These are phyloP conservation scores for Blastomussa wellsi DNA, from an alignment of 92 coral and sea anemone species.

Conservation along the genomic window DNA sequence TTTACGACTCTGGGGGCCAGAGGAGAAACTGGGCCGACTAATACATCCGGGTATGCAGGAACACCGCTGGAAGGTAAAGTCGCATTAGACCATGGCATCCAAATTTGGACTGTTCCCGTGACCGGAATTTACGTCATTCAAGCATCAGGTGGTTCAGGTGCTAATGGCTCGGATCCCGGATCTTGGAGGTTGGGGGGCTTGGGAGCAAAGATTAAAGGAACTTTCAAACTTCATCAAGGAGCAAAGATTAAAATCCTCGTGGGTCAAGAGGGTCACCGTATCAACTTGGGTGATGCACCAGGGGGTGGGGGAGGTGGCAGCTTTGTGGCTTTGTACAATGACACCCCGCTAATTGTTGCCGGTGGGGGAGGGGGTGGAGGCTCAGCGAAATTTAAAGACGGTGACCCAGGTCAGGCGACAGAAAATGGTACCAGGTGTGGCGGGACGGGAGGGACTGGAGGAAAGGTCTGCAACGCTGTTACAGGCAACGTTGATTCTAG, in stretches of 20 bases:
- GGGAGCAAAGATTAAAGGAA: constrained; percentile 80
- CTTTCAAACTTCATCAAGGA: constrained; percentile 47
- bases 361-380: constrained; percentile 99
- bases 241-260: constrained; percentile 66
- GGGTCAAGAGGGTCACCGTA: constrained; percentile 70
- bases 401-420: constrained; percentile 82
- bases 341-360: constrained; percentile 68
- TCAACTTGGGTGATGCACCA: constrained; percentile 22
- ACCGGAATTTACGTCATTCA: constrained; percentile 80
- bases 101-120: constrained; percentile 84
- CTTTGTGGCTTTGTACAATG: constrained; percentile 57
- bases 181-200: constrained; percentile 74
- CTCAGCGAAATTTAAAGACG: constrained; percentile 51
- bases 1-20: constrained; percentile 73
- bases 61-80: constrained; percentile 72
- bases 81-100: constrained; percentile 68
- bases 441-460: constrained; percentile 68
- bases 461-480: constrained; percentile 48
- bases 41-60: constrained; percentile 55
- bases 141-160: constrained; percentile 85
- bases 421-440: constrained; percentile 77
- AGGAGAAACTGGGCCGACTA: constrained; percentile 68
- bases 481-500: background rate
- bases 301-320: constrained; percentile 98
- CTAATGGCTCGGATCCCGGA: constrained; percentile 55